phyloP scores from a whole-genome alignment of 2,888 invertebrate genomes.

The Dioctria linearis region DNA sequence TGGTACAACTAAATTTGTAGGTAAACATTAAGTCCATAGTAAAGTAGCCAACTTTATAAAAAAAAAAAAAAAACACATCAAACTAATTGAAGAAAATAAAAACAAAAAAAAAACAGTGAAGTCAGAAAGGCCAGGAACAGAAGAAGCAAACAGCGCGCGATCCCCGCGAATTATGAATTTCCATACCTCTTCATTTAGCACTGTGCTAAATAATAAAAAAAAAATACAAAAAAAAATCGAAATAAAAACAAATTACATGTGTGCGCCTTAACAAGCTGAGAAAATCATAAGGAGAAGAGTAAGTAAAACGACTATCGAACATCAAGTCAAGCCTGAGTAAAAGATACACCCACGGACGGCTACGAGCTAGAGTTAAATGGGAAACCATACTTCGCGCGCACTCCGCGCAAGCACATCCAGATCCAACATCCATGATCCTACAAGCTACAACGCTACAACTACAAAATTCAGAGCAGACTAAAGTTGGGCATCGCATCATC shows the following conservation, averaged over 20 bases:
- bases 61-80: not conserved
- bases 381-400: not conserved
- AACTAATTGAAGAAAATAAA: not conserved
- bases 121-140: not conserved
- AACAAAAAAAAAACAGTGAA: not conserved
- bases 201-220: constrained; percentile 14
- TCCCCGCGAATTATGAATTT: constrained; percentile 9
- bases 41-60: not conserved
- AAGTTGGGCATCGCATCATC: constrained; percentile 11
- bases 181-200: constrained; percentile 40
- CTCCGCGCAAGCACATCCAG: too few relatives aligned
- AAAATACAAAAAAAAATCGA: not conserved
- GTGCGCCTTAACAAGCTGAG: not conserved
- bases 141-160: not conserved
- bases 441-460: too few relatives aligned
- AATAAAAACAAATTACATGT: not conserved
- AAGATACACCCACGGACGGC: not conserved
- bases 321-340: not conserved
- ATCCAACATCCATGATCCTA: too few relatives aligned
- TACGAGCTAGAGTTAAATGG: not conserved
- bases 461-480: not conserved
- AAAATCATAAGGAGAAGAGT: not conserved
- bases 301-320: not conserved
- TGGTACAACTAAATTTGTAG: too few relatives aligned
- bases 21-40: too few relatives aligned